Percentiles rank a stretch among this genome's conserved stretches.
phyloP scores from a whole-genome alignment of 2,113 vertebrate genomes.

The Blennius ocellaris region DNA sequence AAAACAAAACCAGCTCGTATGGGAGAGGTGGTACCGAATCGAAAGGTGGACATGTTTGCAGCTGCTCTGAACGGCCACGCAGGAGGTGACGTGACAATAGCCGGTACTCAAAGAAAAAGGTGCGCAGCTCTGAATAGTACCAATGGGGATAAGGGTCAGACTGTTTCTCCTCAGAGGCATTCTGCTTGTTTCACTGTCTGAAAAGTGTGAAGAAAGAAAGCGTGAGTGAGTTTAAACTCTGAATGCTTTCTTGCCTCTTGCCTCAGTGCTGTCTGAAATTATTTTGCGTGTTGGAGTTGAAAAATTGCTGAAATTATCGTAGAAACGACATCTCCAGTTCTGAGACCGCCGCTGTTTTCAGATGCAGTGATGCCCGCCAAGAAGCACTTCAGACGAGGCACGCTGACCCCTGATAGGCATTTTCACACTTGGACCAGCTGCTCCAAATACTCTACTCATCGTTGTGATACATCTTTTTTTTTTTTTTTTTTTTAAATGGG shows the following conservation, averaged over 20 bases:
- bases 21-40: background rate
- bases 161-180: conserved; percentile 1
- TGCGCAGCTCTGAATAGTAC: background rate
- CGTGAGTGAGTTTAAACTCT: background rate
- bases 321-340: too few species aligned
- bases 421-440: background rate
- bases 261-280: background rate
- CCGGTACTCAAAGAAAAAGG: background rate
- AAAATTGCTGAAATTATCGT: background rate
- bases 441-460: background rate
- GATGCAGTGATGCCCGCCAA: background rate
- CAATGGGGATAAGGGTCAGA: background rate
- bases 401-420: background rate
- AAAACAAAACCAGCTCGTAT: background rate
- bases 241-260: background rate
- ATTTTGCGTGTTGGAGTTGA: background rate
- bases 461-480: background rate
- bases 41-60: background rate
- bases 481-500: background rate
- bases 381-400: background rate
- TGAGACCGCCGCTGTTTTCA: too few species aligned
- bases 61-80: background rate
- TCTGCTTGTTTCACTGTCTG: background rate
- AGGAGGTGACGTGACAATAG: background rate
- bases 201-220: background rate